Evolutionary conservation across 2,797 vertebrate species (phyloP), one percentile per base, ranked within the genome.

Genomic region (Sparidentex hasta): DNA sequence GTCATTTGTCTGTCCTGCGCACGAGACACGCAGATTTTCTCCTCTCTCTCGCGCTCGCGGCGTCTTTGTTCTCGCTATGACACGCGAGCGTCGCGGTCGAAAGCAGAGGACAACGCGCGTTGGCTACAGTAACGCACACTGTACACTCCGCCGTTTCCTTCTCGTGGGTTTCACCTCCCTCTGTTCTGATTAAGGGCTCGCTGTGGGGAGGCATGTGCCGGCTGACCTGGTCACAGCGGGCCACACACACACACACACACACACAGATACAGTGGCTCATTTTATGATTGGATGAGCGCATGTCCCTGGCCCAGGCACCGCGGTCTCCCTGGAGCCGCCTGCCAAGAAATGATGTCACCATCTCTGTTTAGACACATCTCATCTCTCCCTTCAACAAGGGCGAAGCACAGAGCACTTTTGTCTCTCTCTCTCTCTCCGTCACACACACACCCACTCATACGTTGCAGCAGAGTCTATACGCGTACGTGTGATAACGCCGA

Each of bases 311-410:
- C 65, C 65, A 29, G 89, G 79, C 87, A 84, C 78, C 74, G 11
- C 66, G 47, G 78, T 87, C 73, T 87, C 91, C 88, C 87, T 78
- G 76, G 85, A 89, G 87, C 87, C 20, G 77, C 80, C 83, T 82
- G 91, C 89, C 88, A 88, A 89, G 88, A 84, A 87, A 80, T 94
- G 91, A 93, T 89, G 92, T 93, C 93, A 93, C 84, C 80, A 58
- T 88, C 80, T 80, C 89, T 89, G 88, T 87, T 88, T 84, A 82
- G 88, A 86, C 80, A 82, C 83, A 83, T 88, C 84, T 88, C 87
- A 77, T 89, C 83, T 84, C 86, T 90, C 55, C 68, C 76, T 78
- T 85, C 73, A 83, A 90, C 90, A 89, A 90, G 82, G 91, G 75
- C 83, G 55, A 43, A 65, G 74, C 81, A 86, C 80, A 80, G 56